These are phyloP conservation scores for Gymnodraco acuticeps DNA, from an alignment of 2,797 vertebrate species.

Conservation along the genomic window DNA sequence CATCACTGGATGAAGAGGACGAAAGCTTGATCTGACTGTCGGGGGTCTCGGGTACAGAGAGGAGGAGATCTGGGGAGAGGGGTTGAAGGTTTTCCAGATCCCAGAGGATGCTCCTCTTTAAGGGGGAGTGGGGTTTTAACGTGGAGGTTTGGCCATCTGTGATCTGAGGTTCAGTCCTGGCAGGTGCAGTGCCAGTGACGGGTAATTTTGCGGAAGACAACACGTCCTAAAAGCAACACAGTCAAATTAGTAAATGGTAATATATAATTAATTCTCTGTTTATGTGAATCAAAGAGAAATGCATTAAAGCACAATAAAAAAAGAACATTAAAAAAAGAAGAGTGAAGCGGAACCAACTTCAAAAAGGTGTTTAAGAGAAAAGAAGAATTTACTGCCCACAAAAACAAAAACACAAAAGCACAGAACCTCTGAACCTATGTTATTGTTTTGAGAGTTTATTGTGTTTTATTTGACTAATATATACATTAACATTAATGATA, in stretches of 20 bases:
- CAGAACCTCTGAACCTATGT: no score
- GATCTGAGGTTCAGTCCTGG: slow-evolving; percentile 35
- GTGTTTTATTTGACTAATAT: no score
- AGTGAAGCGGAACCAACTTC: background rate
- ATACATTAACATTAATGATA: background rate
- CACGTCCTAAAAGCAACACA: slow-evolving; percentile 51
- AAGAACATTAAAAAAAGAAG: background rate
- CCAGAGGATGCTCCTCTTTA: slow-evolving; percentile 59
- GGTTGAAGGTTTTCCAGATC: slow-evolving; percentile 68
- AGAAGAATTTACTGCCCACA: background rate
- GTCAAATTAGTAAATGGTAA: background rate
- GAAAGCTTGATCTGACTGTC: slow-evolving; percentile 68
- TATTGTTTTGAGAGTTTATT: no score
- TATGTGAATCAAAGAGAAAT: background rate
- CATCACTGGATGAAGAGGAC: slow-evolving; percentile 34
- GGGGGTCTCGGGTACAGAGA: slow-evolving; percentile 78
- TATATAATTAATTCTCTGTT: no score
- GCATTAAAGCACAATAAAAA: background rate
- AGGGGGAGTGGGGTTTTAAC: slow-evolving; percentile 44
- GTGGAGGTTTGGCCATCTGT: slow-evolving; percentile 29
- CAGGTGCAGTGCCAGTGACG: background rate
- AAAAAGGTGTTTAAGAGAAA: background rate
- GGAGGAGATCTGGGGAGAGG: slow-evolving; percentile 63
- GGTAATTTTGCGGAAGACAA: slow-evolving; percentile 27
- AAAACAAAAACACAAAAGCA: background rate